Base-by-base conservation (phyloP, 2,113 vertebrate species). In the Capreolus pygargus region DNA sequence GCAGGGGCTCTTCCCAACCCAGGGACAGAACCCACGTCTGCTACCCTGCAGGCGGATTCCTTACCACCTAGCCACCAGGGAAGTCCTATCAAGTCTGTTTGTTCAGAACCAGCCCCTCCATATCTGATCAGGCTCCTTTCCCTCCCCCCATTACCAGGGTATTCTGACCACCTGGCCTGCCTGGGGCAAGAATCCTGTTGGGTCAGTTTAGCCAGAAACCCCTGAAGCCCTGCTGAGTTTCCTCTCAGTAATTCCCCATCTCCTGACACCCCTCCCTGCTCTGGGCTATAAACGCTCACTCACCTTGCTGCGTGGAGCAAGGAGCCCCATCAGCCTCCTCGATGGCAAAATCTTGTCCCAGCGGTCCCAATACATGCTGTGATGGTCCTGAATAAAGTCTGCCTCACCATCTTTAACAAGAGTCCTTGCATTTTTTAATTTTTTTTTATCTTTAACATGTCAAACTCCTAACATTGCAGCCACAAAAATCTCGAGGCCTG, bases 281-380 rank as follows among this genome's bases (percentile, higher is more conserved):
- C 27, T 4, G 1, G 27, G 25, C 14, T 10, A 1, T 10, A 28
- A 30, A 28, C 10, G 15, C 16, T 45, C 54, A 6, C 33, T 16
- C 5, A 8, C 55, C 43, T 7, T 0, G 2, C 7, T 7, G 39
- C 5, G 0, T 1, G 17, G 43, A 27, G 30, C 30, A 30, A 1
- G 3, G 36, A n/a, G 28, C 23, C 39, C 61, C 19, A 13, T 7
- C 76, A 43, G 36, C 25, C 43, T 43, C 64, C 16, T 4, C 61
- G 16, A 6, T 27, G 2, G 39, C 36, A 14, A 25, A 84, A 16
- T 1, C 79, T 36, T 10, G 1, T 6, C 52, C 5, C 81, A 3
- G 2, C 1, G 57, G 27, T 17, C 47, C 27, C 47, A 0, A 3
- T 5, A 2, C 55, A 4, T 0, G 0, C 7, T 3, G 6, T 1